Conservation (phyloP, 1,140 invertebrate genomes). For the Chionoecetes opilio region DNA sequence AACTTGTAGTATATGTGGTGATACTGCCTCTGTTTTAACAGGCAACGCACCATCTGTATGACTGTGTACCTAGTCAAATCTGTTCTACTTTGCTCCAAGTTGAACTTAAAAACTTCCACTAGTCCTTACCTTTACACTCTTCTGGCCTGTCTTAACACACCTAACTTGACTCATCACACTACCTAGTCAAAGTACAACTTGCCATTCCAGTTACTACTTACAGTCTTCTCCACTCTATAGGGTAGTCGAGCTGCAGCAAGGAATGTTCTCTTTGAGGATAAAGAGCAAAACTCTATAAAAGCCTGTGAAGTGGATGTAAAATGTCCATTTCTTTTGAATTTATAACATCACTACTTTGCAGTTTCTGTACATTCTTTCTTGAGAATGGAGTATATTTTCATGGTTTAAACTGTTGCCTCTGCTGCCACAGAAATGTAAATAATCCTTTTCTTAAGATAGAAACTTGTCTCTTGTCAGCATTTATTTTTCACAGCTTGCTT, state of each 20-base stretch:
- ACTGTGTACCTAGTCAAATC: neutral
- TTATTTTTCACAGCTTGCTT: neutral
- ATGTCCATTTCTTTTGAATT: neutral
- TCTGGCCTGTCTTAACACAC: neutral
- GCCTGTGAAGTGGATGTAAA: neutral
- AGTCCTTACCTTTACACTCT: neutral
- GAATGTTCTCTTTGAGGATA: neutral
- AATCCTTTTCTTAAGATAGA: neutral
- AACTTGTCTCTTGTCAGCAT: too few relatives aligned
- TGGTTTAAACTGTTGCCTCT: neutral
- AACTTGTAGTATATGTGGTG: neutral
- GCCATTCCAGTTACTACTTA: constrained; percentile 17
- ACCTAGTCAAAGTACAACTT: neutral
- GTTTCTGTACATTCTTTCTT: neutral
- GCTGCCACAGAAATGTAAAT: neutral
- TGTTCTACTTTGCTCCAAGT: neutral
- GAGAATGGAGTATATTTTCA: neutral
- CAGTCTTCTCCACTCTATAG: constrained; percentile 6
- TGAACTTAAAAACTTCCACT: neutral
- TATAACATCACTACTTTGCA: neutral
- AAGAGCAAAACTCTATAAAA: neutral
- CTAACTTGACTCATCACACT: neutral
- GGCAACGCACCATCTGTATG: neutral
- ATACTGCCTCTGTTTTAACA: neutral
- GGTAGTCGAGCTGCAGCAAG: neutral